These are phyloP conservation scores for Mionectes macconnelli DNA, from an alignment of 2,113 vertebrate genomes.

Conservation along the genomic window DNA sequence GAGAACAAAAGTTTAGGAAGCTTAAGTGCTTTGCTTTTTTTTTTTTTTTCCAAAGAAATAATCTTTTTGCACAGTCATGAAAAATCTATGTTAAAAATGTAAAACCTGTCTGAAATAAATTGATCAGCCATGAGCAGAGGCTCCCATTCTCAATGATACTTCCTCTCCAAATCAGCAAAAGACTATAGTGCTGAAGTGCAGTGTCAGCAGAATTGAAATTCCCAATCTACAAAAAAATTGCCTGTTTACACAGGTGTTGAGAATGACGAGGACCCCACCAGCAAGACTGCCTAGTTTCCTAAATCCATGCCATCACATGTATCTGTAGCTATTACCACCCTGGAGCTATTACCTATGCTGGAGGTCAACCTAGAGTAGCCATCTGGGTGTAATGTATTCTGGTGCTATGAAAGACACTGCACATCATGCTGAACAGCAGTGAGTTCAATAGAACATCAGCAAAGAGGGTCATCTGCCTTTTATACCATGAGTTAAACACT, in stretches of 20 bases:
- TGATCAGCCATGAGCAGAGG: background rate
- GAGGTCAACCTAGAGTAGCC: background rate
- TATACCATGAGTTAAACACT: background rate
- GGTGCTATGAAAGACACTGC: background rate
- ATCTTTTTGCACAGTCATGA: background rate
- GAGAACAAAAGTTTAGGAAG: background rate
- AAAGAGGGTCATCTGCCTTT: background rate
- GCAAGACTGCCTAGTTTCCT: background rate
- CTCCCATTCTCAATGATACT: background rate
- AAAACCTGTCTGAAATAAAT: background rate
- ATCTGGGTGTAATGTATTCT: background rate
- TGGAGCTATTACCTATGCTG: too few species aligned
- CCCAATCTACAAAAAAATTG: background rate
- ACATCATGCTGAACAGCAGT: background rate
- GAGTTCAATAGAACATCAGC: background rate
- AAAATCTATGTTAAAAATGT: background rate
- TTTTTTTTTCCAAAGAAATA: background rate
- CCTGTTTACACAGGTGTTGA: background rate
- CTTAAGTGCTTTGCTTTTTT: background rate
- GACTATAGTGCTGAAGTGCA: background rate
- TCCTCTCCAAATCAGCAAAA: background rate
- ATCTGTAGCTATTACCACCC: background rate
- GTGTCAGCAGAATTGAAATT: background rate
- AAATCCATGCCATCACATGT: background rate
- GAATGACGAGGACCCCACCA: background rate